Conservation (phyloP, 2,113 vertebrate genomes). For the Setophaga petechia region DNA sequence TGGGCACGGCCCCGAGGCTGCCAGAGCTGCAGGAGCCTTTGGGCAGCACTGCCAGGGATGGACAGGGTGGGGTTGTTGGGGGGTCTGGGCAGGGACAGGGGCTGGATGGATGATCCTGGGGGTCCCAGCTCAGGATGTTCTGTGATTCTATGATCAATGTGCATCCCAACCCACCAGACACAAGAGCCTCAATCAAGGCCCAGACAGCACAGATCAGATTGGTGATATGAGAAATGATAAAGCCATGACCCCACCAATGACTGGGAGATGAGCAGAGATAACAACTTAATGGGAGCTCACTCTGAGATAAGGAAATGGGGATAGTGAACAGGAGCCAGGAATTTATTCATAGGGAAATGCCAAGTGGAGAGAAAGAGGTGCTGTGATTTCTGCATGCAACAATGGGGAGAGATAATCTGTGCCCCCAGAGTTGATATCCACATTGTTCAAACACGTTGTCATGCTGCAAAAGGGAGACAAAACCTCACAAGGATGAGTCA, state of each 20-base stretch:
- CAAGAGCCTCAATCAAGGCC: neutral
- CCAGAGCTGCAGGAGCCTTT: neutral
- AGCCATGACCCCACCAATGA: neutral
- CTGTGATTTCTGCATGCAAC: neutral
- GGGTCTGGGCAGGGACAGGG: rapidly evolving
- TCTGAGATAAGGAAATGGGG: neutral
- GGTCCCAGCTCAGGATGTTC: neutral
- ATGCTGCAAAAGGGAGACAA: neutral
- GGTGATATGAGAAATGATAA: neutral
- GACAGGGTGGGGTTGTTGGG: neutral
- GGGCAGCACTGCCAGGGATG: neutral
- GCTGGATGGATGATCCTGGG: rapidly evolving
- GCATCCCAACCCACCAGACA: neutral
- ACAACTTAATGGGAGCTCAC: neutral
- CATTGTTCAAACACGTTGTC: neutral
- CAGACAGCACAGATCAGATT: neutral
- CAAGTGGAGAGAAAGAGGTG: neutral
- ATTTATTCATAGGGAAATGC: neutral
- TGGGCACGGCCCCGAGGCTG: neutral
- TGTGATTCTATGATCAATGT: rapidly evolving
- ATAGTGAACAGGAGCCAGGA: neutral
- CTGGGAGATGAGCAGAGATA: neutral
- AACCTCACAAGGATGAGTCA: conserved; percentile 2
- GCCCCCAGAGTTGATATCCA: neutral
- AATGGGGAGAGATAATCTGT: neutral